Evolutionary conservation across 2,888 invertebrate species (phyloP).

Genomic region (Oxystoma pomonae): DNA sequence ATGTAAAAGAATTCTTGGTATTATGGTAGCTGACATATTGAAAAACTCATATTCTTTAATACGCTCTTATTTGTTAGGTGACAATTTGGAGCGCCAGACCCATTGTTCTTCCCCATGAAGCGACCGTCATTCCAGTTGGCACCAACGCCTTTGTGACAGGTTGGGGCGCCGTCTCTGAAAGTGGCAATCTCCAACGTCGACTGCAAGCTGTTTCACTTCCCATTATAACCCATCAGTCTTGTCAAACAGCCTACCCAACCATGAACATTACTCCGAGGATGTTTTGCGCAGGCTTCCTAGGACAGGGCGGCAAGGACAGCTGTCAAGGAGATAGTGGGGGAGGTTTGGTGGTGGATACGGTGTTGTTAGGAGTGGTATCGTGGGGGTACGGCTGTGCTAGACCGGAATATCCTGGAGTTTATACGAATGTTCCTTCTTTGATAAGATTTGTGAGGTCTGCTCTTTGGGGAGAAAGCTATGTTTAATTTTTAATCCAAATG

Average conservation of each 20-base stretch:
- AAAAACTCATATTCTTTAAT: no score
- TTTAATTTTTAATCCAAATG: no score
- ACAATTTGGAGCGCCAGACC: background rate
- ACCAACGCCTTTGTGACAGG: constrained; percentile 13
- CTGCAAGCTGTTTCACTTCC: background rate
- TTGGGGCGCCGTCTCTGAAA: constrained; percentile 18
- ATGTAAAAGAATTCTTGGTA: no score
- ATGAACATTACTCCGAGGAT: constrained; percentile 43
- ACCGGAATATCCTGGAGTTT: constrained; percentile 32
- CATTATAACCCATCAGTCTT: background rate
- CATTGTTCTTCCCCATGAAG: background rate
- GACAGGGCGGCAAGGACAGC: constrained; percentile 48
- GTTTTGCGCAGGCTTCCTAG: constrained; percentile 58
- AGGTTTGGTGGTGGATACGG: constrained; percentile 29
- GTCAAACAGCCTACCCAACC: background rate
- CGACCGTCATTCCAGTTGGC: constrained; percentile 4
- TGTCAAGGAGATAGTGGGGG: constrained; percentile 40
- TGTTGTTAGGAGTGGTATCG: constrained; percentile 34
- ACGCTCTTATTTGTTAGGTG: background rate
- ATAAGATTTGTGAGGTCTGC: background rate
- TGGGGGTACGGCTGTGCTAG: constrained; percentile 37
- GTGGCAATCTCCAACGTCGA: background rate
- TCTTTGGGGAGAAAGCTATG: no score
- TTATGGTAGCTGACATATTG: no score
- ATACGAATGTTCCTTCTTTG: constrained; percentile 24